Base-by-base conservation (phyloP, 2,797 vertebrate genomes). In the Hozukius guyotensis region DNA sequence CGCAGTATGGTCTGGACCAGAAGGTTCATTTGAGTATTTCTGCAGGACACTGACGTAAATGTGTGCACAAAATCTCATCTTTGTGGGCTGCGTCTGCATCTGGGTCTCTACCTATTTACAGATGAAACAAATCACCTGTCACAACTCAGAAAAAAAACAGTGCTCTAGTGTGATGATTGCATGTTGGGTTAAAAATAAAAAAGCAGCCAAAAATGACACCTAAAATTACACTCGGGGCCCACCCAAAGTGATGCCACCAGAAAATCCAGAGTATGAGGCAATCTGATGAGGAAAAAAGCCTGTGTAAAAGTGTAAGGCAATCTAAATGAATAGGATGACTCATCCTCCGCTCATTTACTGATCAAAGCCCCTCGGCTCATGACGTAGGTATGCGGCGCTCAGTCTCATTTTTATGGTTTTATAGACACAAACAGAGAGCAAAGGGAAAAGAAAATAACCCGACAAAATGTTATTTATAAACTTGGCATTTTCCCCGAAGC, bases 381-480 rank as follows among this genome's bases (percentile, higher is more conserved):
- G 92, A 92, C 87, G 87, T 88, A 73, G 76, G 22, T 38, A 49
- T 72, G 68, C n/a, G n/a, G 66, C 55, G 53, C 72, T 79, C 76
- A 38, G 76, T 49, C 83, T 65, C 57, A 55, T 89, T 92, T 87
- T 83, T 56, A 61, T 78, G 80, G 69, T 66, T 90, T 89, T 69
- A 80, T 68, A 71, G 72, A 73, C 84, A 82, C 75, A 91, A 86
- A 87, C 65, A 84, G 69, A 61, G 4, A 42, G 70, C 67, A 57
- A 34, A 36, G 20, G n/a, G n/a, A 6, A 42, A 42, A 75, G 72
- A 52, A 52, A 52, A 42, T 38, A 68, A 38, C 34, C 73, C 12
- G 81, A 84, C 69, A 82, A 84, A 77, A 84, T 70, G 38, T 77
- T 93, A 92, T 91, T 92, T 92, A 84, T 90, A 88, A 82, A 83